A percentile compares a stretch with the other conserved stretches of the same genome.
phyloP scores from a whole-genome alignment of 2,113 vertebrate genomes.

The Lophura nycthemera region DNA sequence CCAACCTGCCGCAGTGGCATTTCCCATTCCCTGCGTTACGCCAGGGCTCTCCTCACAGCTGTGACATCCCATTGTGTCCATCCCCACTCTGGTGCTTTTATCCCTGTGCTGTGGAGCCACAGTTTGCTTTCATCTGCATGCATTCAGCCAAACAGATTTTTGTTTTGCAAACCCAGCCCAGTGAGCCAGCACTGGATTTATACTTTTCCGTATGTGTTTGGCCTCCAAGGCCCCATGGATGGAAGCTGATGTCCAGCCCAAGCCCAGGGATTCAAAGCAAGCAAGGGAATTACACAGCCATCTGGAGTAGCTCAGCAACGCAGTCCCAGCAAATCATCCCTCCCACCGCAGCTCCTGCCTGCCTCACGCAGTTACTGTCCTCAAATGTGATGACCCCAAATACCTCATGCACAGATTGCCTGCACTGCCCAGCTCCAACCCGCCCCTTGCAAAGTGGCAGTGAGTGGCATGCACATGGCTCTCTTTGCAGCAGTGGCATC shows the following conservation, averaged over 20 bases:
- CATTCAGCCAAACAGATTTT: not conserved
- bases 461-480: fast-evolving
- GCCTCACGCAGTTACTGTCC: not conserved
- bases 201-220: constrained; percentile 14
- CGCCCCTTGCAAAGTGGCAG: not conserved
- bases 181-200: constrained; percentile 45
- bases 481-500: not conserved
- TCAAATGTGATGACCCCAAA: not conserved
- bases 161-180: constrained; percentile 4
- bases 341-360: not conserved
- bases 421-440: not conserved
- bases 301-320: constrained; percentile 57
- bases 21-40: fast-evolving
- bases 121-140: constrained; percentile 32
- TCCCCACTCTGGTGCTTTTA: not conserved
- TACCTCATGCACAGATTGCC: not conserved
- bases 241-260: constrained; percentile 39
- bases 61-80: not conserved
- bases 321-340: not conserved
- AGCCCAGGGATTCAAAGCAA: not conserved
- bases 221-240: constrained; percentile 50
- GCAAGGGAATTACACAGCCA: not conserved
- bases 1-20: not conserved
- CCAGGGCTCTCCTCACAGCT: not conserved
- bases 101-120: not conserved